phyloP scores from a whole-genome alignment of 2,888 invertebrate genomes.

The Yponomeuta evonymella region DNA sequence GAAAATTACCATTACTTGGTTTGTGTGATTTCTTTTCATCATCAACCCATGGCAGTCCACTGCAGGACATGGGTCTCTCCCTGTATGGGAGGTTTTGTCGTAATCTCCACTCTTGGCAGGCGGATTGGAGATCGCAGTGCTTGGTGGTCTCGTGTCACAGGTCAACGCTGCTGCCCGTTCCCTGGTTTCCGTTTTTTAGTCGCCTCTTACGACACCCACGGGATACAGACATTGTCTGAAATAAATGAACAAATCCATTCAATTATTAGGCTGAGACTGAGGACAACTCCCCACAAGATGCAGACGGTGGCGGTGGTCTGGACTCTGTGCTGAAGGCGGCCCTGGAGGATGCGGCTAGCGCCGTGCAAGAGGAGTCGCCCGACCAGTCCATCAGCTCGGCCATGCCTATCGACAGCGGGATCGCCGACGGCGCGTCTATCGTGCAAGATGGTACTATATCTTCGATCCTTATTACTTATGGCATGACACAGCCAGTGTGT shows the following conservation, averaged over 20 bases:
- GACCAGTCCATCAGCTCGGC: slow-evolving; percentile 71
- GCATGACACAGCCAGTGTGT: background rate
- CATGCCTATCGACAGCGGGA: slow-evolving; percentile 58
- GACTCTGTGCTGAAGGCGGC: slow-evolving; percentile 50
- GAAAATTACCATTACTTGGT: too few species aligned
- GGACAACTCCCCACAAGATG: slow-evolving; percentile 57
- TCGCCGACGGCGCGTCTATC: slow-evolving; percentile 48
- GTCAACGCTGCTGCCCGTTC: too few species aligned
- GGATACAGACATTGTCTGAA: too few species aligned
- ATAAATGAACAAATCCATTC: background rate
- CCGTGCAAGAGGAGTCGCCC: slow-evolving; percentile 62
- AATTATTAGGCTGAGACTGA: slow-evolving; percentile 46
- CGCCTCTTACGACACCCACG: too few species aligned
- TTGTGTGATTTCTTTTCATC: too few species aligned
- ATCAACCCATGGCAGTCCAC: too few species aligned
- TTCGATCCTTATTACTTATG: background rate
- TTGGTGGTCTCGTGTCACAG: too few species aligned
- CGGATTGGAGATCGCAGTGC: too few species aligned
- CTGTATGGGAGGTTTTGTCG: too few species aligned
- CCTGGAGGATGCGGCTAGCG: slow-evolving; percentile 47
- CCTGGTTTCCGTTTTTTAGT: too few species aligned
- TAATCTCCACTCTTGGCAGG: too few species aligned
- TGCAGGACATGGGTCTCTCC: too few species aligned
- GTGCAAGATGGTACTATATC: slow-evolving; percentile 58
- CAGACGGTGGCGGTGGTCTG: slow-evolving; percentile 35